These are phyloP conservation scores for Leptocoma aspasia DNA, from an alignment of 2,113 vertebrate genomes.

Conservation along the genomic window DNA sequence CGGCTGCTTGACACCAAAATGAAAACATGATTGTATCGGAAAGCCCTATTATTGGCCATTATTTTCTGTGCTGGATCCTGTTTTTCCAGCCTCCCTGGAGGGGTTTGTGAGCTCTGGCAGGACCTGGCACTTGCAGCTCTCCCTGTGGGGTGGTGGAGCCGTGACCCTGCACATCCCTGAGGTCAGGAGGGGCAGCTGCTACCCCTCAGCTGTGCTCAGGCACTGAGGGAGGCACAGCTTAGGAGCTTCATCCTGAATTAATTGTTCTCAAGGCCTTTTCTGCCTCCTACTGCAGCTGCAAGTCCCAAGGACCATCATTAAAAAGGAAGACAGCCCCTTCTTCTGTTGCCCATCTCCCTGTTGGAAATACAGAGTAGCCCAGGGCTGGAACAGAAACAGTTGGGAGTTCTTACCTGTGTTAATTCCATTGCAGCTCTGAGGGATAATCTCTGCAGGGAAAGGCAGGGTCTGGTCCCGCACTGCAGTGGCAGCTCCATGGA, in stretches of 20 bases:
- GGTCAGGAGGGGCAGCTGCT: neutral
- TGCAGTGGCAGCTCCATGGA: neutral
- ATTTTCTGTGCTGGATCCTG: constrained; percentile 78
- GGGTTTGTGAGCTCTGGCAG: neutral
- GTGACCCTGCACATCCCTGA: neutral
- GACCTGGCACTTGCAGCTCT: constrained; percentile 1
- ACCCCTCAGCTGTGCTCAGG: neutral
- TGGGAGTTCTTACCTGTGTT: neutral
- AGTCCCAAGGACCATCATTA: neutral
- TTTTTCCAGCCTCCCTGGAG: constrained; percentile 56
- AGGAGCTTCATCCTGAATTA: neutral
- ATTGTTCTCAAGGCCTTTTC: neutral
- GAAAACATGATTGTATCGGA: constrained; percentile 65
- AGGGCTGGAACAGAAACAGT: neutral
- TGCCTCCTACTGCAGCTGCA: neutral
- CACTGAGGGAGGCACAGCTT: neutral
- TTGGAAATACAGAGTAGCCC: neutral
- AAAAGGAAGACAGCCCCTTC: neutral
- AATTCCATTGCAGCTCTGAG: neutral
- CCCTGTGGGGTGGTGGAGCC: neutral
- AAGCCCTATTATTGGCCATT: constrained; percentile 69
- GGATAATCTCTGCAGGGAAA: neutral
- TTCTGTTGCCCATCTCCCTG: neutral
- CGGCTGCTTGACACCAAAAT: constrained; percentile 48
- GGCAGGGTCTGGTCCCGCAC: neutral